Evolutionary conservation across 2,888 invertebrate genomes (phyloP).

Genomic region (Charanyca ferruginea): DNA sequence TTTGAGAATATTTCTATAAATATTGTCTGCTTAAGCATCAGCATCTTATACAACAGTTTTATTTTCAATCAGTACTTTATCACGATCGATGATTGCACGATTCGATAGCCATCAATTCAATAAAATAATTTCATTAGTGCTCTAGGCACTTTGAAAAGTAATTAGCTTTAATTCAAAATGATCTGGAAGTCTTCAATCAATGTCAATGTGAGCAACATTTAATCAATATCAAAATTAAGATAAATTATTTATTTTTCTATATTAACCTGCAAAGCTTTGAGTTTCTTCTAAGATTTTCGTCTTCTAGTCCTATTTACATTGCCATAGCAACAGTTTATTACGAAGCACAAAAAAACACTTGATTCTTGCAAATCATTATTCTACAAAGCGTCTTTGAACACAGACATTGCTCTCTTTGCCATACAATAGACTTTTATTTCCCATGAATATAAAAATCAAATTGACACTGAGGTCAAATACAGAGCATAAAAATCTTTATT

Average conservation of each 20-base stretch:
- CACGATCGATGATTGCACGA: slow-evolving; percentile 8
- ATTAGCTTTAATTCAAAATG: slow-evolving; percentile 30
- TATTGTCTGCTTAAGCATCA: background rate
- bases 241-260: slow-evolving; percentile 14
- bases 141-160: slow-evolving; percentile 19
- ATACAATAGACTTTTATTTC: slow-evolving; percentile 73
- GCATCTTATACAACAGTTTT: slow-evolving; percentile 1
- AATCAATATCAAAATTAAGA: slow-evolving; percentile 8
- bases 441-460: slow-evolving; percentile 80
- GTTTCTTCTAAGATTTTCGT: slow-evolving; percentile 22
- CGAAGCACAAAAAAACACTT: slow-evolving; percentile 51
- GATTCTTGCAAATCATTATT: slow-evolving; percentile 67
- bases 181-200: slow-evolving; percentile 25
- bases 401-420: slow-evolving; percentile 50
- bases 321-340: slow-evolving; percentile 41
- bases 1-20: background rate
- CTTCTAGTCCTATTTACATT: slow-evolving; percentile 38
- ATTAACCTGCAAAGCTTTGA: background rate
- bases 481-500: slow-evolving; percentile 76
- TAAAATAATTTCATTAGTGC: slow-evolving; percentile 20
- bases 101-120: slow-evolving; percentile 1
- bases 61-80: background rate
- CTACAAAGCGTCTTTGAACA: slow-evolving; percentile 57
- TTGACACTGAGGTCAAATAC: slow-evolving; percentile 78
- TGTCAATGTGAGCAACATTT: slow-evolving; percentile 15